These are phyloP conservation scores for Erebia aethiops DNA, from an alignment of 2,888 invertebrate genomes.

Conservation along the genomic window DNA sequence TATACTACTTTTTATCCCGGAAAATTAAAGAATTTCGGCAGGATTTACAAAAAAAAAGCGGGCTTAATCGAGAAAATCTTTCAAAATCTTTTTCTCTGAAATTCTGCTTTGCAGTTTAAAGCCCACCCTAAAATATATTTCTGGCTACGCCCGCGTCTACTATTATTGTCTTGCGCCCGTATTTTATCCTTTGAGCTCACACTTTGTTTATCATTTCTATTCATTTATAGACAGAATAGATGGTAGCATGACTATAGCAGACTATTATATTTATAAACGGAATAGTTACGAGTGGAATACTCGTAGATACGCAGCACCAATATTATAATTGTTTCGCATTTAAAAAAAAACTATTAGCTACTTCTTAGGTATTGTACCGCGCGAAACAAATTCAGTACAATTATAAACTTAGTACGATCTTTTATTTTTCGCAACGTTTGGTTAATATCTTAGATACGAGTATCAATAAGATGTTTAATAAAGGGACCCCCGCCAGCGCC, in stretches of 20 bases:
- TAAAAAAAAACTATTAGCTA: too few species aligned
- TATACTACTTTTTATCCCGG: too few species aligned
- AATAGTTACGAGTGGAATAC: background rate
- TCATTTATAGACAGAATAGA: constrained; percentile 7
- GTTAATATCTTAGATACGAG: background rate
- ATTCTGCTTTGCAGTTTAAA: background rate
- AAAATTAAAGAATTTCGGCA: too few species aligned
- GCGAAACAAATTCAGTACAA: background rate
- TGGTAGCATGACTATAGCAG: background rate
- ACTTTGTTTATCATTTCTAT: background rate
- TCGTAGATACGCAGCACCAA: background rate
- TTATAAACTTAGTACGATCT: too few species aligned
- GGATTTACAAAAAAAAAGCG: too few species aligned
- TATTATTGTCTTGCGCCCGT: background rate
- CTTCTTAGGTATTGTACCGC: too few species aligned
- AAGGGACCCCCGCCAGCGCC: background rate
- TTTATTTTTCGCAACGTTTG: background rate
- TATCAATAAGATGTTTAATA: background rate
- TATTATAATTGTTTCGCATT: background rate
- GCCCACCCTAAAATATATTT: background rate
- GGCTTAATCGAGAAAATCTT: too few species aligned
- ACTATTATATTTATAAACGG: background rate
- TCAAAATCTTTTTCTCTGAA: background rate
- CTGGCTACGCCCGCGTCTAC: background rate
- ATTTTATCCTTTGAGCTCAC: constrained; percentile 1